phyloP scores from a whole-genome alignment of 2,113 vertebrate genomes.

The Brachionichthys hirsutus region DNA sequence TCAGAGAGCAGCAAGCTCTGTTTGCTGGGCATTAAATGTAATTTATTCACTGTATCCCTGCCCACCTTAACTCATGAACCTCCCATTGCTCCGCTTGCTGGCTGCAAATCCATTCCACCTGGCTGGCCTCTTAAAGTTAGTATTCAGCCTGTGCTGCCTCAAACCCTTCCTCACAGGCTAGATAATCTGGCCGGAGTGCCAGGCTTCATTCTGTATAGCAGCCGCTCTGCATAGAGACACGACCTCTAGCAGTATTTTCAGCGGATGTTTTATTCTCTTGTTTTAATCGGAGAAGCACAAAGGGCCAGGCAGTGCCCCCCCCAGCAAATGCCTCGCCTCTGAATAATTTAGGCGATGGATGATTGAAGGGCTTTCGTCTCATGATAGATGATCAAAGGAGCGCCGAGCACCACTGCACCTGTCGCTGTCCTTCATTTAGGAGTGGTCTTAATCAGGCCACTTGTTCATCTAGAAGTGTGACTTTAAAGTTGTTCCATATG shows the following conservation, averaged over 20 bases:
- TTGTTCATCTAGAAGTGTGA: not conserved
- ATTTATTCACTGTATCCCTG: conserved; percentile 53
- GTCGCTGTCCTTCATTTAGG: not conserved
- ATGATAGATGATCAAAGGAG: conserved; percentile 29
- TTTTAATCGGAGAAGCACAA: conserved; percentile 47
- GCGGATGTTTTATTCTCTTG: not conserved
- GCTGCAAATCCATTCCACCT: conserved; percentile 56
- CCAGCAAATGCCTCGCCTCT: conserved; percentile 19
- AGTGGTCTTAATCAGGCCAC: not conserved
- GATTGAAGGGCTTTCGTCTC: conserved; percentile 25
- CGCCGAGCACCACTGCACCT: not conserved
- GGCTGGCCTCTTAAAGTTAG: conserved; percentile 34
- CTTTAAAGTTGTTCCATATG: not conserved
- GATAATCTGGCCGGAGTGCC: conserved; percentile 31
- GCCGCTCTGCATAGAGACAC: conserved; percentile 22
- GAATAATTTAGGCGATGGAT: conserved; percentile 57
- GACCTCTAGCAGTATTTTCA: conserved; percentile 57
- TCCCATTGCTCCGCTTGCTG: conserved; percentile 2
- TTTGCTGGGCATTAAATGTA: conserved; percentile 63
- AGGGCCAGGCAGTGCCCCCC: conserved; percentile 23
- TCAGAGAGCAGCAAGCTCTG: conserved; percentile 43
- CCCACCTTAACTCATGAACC: conserved; percentile 56
- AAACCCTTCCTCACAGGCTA: conserved; percentile 16
- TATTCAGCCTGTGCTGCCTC: conserved; percentile 19
- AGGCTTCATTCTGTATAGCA: conserved; percentile 18